Conservation (phyloP, 2,888 invertebrate species). For the Ctena decussata region DNA sequence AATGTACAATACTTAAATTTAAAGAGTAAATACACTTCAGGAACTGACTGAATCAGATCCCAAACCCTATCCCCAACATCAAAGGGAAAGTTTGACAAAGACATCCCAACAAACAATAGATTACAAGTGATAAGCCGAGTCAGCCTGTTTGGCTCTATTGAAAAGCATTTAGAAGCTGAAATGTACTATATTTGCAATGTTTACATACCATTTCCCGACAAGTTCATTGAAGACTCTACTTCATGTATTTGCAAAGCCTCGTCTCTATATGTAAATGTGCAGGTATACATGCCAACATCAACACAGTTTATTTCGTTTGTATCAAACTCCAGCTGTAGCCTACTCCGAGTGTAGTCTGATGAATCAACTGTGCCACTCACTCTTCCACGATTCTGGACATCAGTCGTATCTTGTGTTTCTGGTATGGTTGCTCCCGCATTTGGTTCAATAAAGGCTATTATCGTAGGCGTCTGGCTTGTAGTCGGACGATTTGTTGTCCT, state of each 20-base stretch:
- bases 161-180: no score
- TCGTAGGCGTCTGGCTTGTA: background rate
- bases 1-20: no score
- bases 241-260: background rate
- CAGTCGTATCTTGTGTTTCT: background rate
- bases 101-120: no score
- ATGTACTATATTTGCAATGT: no score
- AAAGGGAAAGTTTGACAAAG: no score
- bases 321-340: background rate
- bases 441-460: background rate
- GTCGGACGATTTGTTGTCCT: background rate
- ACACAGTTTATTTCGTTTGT: background rate
- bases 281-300: constrained; percentile 11
- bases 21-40: no score
- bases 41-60: no score
- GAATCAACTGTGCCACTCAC: background rate
- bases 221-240: background rate
- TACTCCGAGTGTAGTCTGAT: background rate
- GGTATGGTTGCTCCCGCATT: background rate
- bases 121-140: no score
- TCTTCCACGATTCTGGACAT: background rate
- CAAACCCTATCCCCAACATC: no score
- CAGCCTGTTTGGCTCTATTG: no score
- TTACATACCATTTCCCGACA: background rate
- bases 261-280: background rate